These are phyloP conservation scores for Lethrus apterus DNA, from an alignment of 1,140 invertebrate genomes.

Conservation along the genomic window DNA sequence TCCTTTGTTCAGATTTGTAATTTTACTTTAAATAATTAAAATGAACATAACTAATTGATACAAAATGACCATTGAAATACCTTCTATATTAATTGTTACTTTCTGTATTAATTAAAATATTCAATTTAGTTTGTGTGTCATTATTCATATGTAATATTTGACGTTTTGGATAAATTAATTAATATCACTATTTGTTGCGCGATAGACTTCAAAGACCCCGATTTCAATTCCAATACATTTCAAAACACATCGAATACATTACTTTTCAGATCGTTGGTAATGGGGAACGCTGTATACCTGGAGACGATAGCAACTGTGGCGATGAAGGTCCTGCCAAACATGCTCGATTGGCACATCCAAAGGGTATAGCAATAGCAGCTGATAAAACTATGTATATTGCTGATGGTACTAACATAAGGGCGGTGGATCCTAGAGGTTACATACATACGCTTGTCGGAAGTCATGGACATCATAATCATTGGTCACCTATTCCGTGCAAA, in stretches of 20 bases:
- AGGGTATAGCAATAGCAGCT: constrained; percentile 88
- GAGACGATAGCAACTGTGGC: constrained; percentile 82
- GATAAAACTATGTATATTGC: constrained; percentile 91
- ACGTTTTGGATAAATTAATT: too few species aligned
- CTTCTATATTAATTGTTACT: constrained; percentile 2
- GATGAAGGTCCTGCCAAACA: constrained; percentile 84
- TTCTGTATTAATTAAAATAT: too few species aligned
- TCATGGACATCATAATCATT: constrained; percentile 85
- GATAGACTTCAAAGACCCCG: too few species aligned
- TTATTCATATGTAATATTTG: too few species aligned
- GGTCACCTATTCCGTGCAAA: constrained; percentile 79
- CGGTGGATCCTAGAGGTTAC: constrained; percentile 83
- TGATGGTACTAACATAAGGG: constrained; percentile 87
- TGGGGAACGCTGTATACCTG: constrained; percentile 92
- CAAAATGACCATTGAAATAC: too few species aligned
- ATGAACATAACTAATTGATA: too few species aligned
- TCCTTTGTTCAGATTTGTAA: too few species aligned
- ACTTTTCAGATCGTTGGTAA: constrained; percentile 70
- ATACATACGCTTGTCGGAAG: constrained; percentile 92
- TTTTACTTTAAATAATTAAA: too few species aligned
- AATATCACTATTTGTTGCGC: too few species aligned
- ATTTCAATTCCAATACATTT: too few species aligned
- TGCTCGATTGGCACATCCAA: constrained; percentile 90
- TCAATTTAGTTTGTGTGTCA: too few species aligned
- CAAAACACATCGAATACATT: too few species aligned